A percentile compares a stretch with the other conserved stretches of the same genome.
phyloP scores from a whole-genome alignment of 2,113 vertebrate species.

The Ploceus nigricollis region DNA sequence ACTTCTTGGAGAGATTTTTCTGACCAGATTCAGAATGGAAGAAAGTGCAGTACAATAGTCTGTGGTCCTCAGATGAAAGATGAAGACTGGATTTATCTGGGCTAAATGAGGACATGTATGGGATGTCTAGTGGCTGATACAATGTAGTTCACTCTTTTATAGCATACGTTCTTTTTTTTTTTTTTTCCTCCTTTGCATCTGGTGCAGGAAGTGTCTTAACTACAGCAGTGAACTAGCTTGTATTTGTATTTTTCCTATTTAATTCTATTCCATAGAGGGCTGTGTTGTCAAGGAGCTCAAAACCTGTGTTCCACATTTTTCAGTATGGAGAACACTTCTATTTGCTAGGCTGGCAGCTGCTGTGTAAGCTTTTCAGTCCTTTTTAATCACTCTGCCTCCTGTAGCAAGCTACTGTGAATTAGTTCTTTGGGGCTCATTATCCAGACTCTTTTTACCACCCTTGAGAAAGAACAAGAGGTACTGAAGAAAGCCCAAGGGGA shows the following conservation, averaged over 20 bases:
- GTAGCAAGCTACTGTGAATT: neutral
- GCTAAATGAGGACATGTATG: neutral
- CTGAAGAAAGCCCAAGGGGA: neutral
- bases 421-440: neutral
- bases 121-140: neutral
- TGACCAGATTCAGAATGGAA: neutral
- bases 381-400: neutral
- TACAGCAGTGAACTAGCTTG: neutral
- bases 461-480: neutral
- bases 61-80: neutral
- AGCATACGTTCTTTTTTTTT: fast-evolving
- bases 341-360: neutral
- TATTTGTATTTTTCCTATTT: neutral
- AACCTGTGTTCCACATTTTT: neutral
- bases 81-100: neutral
- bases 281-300: conserved; percentile 23
- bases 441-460: neutral
- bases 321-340: neutral
- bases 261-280: neutral
- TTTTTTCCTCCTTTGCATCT: neutral
- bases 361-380: conserved; percentile 12
- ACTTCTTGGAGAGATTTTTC: neutral
- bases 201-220: neutral
- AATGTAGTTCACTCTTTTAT: neutral
- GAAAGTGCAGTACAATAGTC: neutral